A percentile compares a stretch with the other conserved stretches of the same genome.
Conservation (phyloP, 2,797 vertebrate genomes). For the Neosilurus mollespiculum region DNA sequence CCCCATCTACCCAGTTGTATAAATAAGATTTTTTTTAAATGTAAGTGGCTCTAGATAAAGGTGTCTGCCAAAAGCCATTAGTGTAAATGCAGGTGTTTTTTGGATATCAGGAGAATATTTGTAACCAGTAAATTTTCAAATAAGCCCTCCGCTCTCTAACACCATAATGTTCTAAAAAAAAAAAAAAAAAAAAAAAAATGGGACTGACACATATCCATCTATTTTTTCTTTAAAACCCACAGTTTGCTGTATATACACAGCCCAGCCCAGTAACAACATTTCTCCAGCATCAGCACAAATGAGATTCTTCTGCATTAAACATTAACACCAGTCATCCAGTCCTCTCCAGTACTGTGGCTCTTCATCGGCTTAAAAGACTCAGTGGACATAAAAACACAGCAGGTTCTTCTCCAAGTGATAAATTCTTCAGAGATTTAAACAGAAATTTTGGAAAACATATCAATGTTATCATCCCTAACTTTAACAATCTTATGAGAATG, state of each 20-base stretch:
- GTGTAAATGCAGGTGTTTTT: too few relatives aligned
- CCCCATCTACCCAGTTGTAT: too few relatives aligned
- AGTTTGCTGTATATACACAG: neutral
- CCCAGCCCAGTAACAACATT: slow-evolving; percentile 59
- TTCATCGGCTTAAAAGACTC: slow-evolving; percentile 49
- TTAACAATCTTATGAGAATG: neutral
- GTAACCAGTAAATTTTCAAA: neutral
- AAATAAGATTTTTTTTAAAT: too few relatives aligned
- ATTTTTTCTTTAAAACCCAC: neutral
- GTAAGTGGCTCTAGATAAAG: too few relatives aligned
- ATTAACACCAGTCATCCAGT: slow-evolving; percentile 74
- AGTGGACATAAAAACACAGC: neutral
- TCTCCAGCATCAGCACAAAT: slow-evolving; percentile 77
- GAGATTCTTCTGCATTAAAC: slow-evolving; percentile 71
- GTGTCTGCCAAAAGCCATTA: too few relatives aligned
- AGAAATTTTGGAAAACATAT: neutral
- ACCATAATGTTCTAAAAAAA: neutral
- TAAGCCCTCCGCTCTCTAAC: neutral
- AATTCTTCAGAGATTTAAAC: neutral
- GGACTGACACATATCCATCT: too few relatives aligned
- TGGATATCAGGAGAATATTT: neutral
- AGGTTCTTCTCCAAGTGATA: neutral
- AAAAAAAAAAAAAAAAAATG: too few relatives aligned
- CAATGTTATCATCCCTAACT: neutral
- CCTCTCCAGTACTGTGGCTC: slow-evolving; percentile 48